Conservation (phyloP, 2,113 vertebrate genomes). For the Micronycteris hirsuta region DNA sequence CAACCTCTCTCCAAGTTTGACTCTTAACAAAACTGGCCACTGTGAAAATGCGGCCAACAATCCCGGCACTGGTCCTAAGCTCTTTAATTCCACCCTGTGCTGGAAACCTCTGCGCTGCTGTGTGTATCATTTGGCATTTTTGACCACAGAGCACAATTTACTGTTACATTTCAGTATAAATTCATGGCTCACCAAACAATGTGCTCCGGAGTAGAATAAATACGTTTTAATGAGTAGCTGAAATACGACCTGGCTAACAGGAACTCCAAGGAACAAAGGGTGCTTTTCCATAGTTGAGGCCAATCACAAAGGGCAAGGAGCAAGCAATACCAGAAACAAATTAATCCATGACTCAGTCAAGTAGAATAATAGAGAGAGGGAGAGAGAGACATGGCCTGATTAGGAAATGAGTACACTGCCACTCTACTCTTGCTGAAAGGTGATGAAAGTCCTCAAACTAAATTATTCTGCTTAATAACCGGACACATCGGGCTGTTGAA, state of each 20-base stretch:
- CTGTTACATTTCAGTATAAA: conserved; percentile 67
- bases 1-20: conserved; percentile 47
- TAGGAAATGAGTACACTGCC: conserved; percentile 27
- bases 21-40: conserved; percentile 59
- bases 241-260: conserved; percentile 52
- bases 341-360: conserved; percentile 49
- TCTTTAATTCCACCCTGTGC: conserved; percentile 56
- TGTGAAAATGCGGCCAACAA: conserved; percentile 66
- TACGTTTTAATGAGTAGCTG: conserved; percentile 69
- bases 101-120: conserved; percentile 40
- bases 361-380: background rate
- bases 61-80: conserved; percentile 45
- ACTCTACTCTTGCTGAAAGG: conserved; percentile 18
- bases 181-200: conserved; percentile 57
- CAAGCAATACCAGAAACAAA: conserved; percentile 58
- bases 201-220: conserved; percentile 69
- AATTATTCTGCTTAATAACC: background rate
- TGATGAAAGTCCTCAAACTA: background rate
- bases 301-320: conserved; percentile 38
- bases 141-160: conserved; percentile 71
- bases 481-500: background rate
- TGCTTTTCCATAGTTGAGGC: conserved; percentile 50
- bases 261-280: conserved; percentile 60
- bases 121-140: conserved; percentile 65
- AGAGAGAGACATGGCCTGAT: background rate